Evolutionary conservation across 2,888 invertebrate genomes (phyloP).

Genomic region (Halocaridina rubra): DNA sequence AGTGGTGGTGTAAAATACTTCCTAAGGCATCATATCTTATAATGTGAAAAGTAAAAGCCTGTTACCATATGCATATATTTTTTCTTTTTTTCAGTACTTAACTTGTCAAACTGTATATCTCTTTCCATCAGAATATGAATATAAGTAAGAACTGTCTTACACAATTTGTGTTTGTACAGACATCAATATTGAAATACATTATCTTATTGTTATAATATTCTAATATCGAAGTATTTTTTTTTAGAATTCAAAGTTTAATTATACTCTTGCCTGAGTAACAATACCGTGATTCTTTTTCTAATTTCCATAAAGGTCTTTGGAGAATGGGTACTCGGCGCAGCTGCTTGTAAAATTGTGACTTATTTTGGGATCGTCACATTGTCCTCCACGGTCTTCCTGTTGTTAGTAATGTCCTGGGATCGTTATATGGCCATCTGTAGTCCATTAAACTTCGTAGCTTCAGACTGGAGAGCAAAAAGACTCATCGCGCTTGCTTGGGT

Average conservation of each 20-base stretch:
- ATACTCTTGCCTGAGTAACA: no score
- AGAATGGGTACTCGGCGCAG: slow-evolving; percentile 69
- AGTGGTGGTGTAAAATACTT: no score
- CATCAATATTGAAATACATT: not conserved
- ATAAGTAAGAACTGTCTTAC: not conserved
- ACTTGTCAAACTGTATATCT: no score
- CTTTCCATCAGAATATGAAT: not conserved
- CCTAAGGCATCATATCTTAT: no score
- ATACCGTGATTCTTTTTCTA: no score
- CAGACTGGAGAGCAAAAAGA: slow-evolving; percentile 66
- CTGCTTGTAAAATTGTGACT: slow-evolving; percentile 68
- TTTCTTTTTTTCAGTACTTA: no score
- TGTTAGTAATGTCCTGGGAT: slow-evolving; percentile 70
- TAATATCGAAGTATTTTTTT: not conserved
- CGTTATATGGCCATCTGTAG: slow-evolving; percentile 69
- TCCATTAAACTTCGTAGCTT: slow-evolving; percentile 67
- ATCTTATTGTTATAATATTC: not conserved
- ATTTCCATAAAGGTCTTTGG: slow-evolving; percentile 67
- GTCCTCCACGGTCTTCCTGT: slow-evolving; percentile 69
- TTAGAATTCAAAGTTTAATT: no score
- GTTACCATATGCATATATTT: no score
- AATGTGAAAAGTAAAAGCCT: no score
- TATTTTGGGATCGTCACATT: slow-evolving; percentile 69
- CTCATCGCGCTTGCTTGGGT: slow-evolving; percentile 69
- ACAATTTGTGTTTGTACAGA: not conserved